A percentile compares a stretch with the other conserved stretches of the same genome.
Conservation (phyloP, 2,113 vertebrate species). For the Rhizomys pruinosus region DNA sequence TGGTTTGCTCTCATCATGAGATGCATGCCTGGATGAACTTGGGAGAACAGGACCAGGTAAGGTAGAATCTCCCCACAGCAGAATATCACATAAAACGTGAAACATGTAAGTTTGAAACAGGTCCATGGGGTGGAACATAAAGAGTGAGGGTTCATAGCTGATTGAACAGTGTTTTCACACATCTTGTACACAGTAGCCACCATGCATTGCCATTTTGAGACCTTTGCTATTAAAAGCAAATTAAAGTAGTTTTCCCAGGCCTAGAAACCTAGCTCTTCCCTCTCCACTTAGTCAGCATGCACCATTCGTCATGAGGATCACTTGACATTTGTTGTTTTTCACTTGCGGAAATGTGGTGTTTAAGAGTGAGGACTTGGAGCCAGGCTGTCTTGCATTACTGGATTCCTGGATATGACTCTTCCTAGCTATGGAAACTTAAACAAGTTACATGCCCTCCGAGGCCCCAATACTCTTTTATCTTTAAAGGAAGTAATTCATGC, state of each 20-base stretch:
- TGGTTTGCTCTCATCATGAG: neutral
- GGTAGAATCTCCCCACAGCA: neutral
- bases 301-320: constrained; percentile 21
- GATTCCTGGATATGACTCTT: constrained; percentile 61
- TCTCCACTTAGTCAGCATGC: neutral
- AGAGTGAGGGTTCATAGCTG: neutral
- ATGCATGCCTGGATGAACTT: neutral
- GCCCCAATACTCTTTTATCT: constrained; percentile 37
- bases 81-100: neutral
- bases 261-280: constrained; percentile 2
- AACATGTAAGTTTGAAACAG: neutral
- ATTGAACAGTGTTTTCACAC: neutral
- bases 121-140: neutral
- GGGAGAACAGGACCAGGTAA: neutral
- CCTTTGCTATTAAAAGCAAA: constrained; percentile 24
- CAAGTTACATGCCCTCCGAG: constrained; percentile 58
- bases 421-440: constrained; percentile 59
- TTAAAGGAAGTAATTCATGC: constrained; percentile 52
- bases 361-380: constrained; percentile 61
- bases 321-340: constrained; percentile 64
- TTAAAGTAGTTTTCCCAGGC: neutral
- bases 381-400: constrained; percentile 68
- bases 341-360: constrained; percentile 33
- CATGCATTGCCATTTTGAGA: neutral
- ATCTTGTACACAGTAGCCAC: neutral